Base-by-base conservation (phyloP, 2,888 invertebrate genomes). In the Strigamia maritima region DNA sequence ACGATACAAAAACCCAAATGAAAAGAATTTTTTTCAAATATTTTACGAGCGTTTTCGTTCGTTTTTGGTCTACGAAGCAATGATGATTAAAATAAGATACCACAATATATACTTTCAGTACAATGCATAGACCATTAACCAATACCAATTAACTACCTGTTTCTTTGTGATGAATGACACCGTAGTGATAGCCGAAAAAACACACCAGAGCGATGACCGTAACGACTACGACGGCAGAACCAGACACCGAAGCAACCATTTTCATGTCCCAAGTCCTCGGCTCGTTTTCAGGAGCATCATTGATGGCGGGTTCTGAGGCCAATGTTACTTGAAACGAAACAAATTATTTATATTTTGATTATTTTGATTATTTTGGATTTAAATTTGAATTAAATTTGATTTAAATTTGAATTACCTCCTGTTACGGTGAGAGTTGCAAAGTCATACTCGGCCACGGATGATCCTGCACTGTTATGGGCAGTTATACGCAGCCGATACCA, bases 401-500 rank as follows among this genome's bases (percentile, higher is more conserved):
- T 65, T 70, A 26, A 70, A n/a, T 16, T 70, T 70, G 28, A 65
- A 28, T 88, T 90, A 97, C 97, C 95, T 90, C 97, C 97, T 82
- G 94, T 94, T 82, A 93, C 91, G 38, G 97, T 96, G 40, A 97
- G 90, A 1, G 98, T 98, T 22, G 96, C 95, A 87, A 97, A 97
- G 88, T 95, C 95, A 85, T 97, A 95, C 88, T 95, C 94, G 80
- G 95, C 96, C 77, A 96, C 95, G 60, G 95, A 94, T 84, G 95
- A 95, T 77, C 97, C 98, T 81, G 97, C 97, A 84, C 96, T 97
- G 87, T 97, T 97, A 83, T 87, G 86, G 7, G 88, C 88, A 0
- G 95, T 95, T 60, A 97, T 94, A 81, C 94, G 90, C 81, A 97
- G 89, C 84, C 94, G 92, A 85, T 97, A 97, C 95, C 97, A 95